Base-by-base conservation (phyloP, 2,113 vertebrate species). In the Stigmatopora nigra region DNA sequence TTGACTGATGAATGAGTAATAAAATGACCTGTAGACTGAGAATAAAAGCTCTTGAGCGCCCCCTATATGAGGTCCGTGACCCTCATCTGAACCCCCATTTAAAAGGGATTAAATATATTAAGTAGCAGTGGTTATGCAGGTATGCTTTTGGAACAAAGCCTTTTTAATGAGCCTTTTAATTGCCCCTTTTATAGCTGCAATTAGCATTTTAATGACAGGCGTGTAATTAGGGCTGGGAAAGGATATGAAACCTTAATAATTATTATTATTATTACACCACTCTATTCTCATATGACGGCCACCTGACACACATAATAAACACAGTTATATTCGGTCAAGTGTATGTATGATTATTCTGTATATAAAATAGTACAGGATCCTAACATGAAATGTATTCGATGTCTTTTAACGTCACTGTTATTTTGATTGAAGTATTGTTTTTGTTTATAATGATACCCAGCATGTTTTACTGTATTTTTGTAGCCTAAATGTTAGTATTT, bases 111-210 rank as follows among this genome's bases (percentile, higher is more conserved):
- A 78, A 70, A 81, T 74, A 31, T 31, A 31, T 79, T 67, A 19
- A 22, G 79, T 68, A 78, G 74, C 76, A 81, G 80, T 72, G 76
- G 63, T 66, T 78, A 69, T 51, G 75, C 82, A 87, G 80, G 86
- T 88, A 89, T 72, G 81, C 79, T 79, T 72, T 66, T 82, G 83
- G 83, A 89, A 87, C 84, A 88, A 88, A 89, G 84, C 82, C 73
- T 83, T 86, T 84, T 89, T 88, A 87, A 90, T 90, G 86, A 87
- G 83, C 84, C 80, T 86, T 87, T 82, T 89, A 89, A 89, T 90
- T 87, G 83, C 79, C 80, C 85, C 81, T 88, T 84, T 86, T 87
- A 85, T 86, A 78, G 71, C 73, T 73, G 62, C 73, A 87, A 89
- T 88, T 89, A 89, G 84, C 87, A 88, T 89, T 89, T 89, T 88